Base-by-base conservation (phyloP, 1,140 invertebrate species). In the Cephus cinctus region DNA sequence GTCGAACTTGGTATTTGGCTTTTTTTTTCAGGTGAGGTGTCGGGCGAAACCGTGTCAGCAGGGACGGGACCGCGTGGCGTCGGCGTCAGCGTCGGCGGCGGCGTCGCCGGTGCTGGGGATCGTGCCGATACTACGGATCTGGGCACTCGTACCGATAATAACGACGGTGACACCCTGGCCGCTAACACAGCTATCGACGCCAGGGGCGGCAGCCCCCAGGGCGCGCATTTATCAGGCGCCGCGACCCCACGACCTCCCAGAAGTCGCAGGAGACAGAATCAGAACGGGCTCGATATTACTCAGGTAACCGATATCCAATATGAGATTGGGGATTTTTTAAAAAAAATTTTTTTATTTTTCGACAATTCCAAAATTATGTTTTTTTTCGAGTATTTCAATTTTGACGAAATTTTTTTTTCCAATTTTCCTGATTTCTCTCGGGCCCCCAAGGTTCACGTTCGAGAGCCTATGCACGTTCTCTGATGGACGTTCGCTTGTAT, bases 131-230 rank as follows among this genome's bases (percentile, higher is more conserved):
- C 75, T 56, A 69, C 73, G 50, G 66, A 74, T 65, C 63, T 71
- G 73, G 71, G 62, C 48, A 67, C 68, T 52, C 71, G 73, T 57
- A 69, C 71, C 42, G 72, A 72, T 56, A 69, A 61, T 45, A 72
- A 61, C 61, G 69, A 74, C 67, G 67, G 65, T 61, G 64, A 63
- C 69, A 75, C 69, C 69, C 73, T 75, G 73, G 74, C 72, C 65
- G 73, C 72, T 40, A 75, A 73, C 52, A 72, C 74, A 63, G 71
- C 71, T 58, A 64, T 74, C 47, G 71, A 75, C 67, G 70, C 72
- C 52, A 73, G 74, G 62, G 73, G 73, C 65, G 69, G 71, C 21
- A 76, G 74, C 65, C 73, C 73, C 56, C 73, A 76, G 52, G 70
- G 69, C 36, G 64, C 71, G 43, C 71, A 72, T 47, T 61, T 73